Percentiles rank a stretch among this genome's conserved stretches.
Conservation (phyloP, 2,113 vertebrate species). For the Myxocyprinus asiaticus region DNA sequence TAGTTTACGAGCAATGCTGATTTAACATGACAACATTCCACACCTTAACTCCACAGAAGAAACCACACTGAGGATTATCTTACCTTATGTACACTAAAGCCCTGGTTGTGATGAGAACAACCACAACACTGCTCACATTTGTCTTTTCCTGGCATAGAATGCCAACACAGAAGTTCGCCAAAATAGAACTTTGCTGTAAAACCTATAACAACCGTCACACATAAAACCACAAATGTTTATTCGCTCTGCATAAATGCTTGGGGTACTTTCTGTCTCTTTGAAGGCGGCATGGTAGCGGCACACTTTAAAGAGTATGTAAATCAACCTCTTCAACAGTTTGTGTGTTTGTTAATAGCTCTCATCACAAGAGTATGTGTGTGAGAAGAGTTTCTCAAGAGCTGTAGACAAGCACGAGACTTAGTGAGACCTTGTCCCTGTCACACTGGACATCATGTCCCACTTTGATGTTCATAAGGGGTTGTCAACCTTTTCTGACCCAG, state of each 20-base stretch:
- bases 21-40: conserved; percentile 49
- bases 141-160: conserved; percentile 2
- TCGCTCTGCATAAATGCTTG: conserved; percentile 15
- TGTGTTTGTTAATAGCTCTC: conserved; percentile 31
- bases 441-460: conserved; percentile 18
- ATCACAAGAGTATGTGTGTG: conserved; percentile 12
- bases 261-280: conserved; percentile 14
- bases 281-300: conserved; percentile 28
- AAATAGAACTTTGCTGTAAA: conserved; percentile 25
- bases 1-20: conserved; percentile 49
- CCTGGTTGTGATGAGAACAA: conserved; percentile 2
- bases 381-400: conserved; percentile 24
- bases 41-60: background rate
- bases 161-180: background rate
- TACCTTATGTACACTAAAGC: background rate
- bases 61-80: conserved; percentile 27
- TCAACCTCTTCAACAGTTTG: conserved; percentile 48
- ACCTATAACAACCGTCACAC: conserved; percentile 21
- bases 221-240: conserved; percentile 25
- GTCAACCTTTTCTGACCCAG: conserved; percentile 4
- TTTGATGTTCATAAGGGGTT: conserved; percentile 25
- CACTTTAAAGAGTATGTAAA: conserved; percentile 56
- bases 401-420: background rate
- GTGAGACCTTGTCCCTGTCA: background rate
- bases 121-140: conserved; percentile 1